phyloP scores from a whole-genome alignment of 2,113 vertebrate genomes.

The Todiramphus saurophagus region DNA sequence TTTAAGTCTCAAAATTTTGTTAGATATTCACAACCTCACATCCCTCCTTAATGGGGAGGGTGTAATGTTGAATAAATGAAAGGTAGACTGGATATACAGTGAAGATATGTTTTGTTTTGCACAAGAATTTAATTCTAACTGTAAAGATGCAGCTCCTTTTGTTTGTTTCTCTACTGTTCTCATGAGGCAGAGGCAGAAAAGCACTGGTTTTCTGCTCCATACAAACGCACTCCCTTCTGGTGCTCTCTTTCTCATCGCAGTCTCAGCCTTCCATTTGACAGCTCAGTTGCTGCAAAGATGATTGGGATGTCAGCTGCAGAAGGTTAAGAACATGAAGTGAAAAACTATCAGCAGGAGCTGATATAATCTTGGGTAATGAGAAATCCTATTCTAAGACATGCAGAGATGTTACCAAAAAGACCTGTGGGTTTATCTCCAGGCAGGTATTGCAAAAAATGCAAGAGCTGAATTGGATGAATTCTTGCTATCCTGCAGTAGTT shows the following conservation, averaged over 20 bases:
- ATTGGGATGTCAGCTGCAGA: not conserved
- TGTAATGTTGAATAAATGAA: not conserved
- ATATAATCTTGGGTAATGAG: not conserved
- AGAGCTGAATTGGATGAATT: not conserved
- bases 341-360: not conserved
- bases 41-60: not conserved
- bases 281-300: not conserved
- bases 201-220: not conserved
- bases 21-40: not conserved
- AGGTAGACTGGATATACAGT: not conserved
- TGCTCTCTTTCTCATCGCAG: not conserved
- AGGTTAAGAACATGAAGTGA: not conserved
- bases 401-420: not conserved
- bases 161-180: not conserved
- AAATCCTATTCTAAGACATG: not conserved
- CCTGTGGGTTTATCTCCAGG: not conserved
- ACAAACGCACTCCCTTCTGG: not conserved
- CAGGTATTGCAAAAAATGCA: not conserved
- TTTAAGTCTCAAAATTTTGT: not conserved
- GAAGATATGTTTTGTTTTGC: not conserved
- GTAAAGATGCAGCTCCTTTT: not conserved
- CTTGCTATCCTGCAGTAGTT: not conserved
- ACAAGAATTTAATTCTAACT: not conserved
- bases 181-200: not conserved
- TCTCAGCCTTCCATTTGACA: not conserved